Conservation (phyloP, 2,888 invertebrate species). For the Lasioglossum zephyrum region DNA sequence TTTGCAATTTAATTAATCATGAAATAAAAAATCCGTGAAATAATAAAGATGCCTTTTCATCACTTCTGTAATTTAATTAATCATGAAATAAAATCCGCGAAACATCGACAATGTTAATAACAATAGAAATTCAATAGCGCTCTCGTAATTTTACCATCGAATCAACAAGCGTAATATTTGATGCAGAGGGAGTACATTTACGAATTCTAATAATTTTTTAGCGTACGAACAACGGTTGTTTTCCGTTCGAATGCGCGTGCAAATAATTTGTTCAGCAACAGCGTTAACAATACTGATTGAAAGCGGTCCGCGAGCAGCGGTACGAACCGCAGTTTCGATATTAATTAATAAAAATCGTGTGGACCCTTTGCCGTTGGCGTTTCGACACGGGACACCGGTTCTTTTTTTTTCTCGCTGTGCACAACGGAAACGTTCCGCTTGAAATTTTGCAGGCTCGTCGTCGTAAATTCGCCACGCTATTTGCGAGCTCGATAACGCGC, state of each 20-base stretch:
- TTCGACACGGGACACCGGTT: not conserved
- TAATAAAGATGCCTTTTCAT: no score
- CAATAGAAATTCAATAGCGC: no score
- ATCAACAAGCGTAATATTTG: no score
- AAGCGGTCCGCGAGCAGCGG: not conserved
- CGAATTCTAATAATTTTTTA: not conserved
- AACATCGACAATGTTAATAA: no score
- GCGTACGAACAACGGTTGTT: not conserved
- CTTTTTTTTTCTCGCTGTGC: not conserved
- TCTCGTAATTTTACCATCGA: no score
- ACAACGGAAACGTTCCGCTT: constrained; percentile 14
- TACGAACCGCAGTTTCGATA: not conserved
- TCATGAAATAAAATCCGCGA: no score
- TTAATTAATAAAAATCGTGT: not conserved
- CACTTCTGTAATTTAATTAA: no score
- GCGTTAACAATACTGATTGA: not conserved
- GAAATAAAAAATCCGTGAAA: no score
- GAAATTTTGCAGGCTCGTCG: constrained; percentile 30
- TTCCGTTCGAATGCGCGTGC: not conserved
- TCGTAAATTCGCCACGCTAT: constrained; percentile 39
- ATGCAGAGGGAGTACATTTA: no score
- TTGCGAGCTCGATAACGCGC: constrained; percentile 8
- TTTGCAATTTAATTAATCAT: no score
- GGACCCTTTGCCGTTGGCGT: not conserved
- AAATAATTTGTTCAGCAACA: not conserved